Base-by-base conservation (phyloP, 2,797 vertebrate genomes). In the Poeciliopsis presidionis region DNA sequence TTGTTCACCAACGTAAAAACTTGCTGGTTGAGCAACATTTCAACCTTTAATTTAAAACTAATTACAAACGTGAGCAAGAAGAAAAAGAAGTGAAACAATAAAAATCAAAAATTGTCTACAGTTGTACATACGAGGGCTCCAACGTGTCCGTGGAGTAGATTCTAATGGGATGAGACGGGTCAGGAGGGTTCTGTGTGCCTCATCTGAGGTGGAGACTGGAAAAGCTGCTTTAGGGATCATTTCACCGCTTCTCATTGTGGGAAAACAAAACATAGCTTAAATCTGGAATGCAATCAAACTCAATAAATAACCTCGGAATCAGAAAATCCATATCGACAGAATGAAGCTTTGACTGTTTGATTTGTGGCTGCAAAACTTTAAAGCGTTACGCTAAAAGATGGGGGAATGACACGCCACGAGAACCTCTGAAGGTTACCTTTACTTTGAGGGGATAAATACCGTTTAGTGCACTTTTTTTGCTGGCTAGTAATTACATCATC, bases 11-110 rank as follows among this genome's bases (percentile, higher is more conserved):
- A 89, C 91, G 96, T 96, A 97, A 70, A 96, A 97, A 97, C 97
- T 97, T 97, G 97, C 97, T 98, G 97, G 96, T 96, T 97, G 96
- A 97, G 95, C 96, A 97, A 96, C 96, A 96, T 94, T 92, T 93
- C 87, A 93, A 91, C 92, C 89, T 90, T 91, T 90, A 82, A 88
- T 87, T 92, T 36, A 85, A 88, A 93, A 91, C 87, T 84, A 85
- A 92, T 86, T 28, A 83, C 72, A 86, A 93, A 93, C 77, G 83
- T 78, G 78, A 90, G 84, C 75, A 91, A 76, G 75, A 90, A 89
- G 75, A 87, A 8, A 53, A 79, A 84, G 25, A 70, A 45, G 25
- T 45, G 67, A 70, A 88, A 87, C 81, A 87, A 89, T 22, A 88
- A 57, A 73, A 85, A 92, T 84, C 74, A 79, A 80, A 80, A 87